Evolutionary conservation across 2,797 vertebrate genomes (phyloP), one percentile per base, ranked within the genome.

Genomic region (Falco concolor): DNA sequence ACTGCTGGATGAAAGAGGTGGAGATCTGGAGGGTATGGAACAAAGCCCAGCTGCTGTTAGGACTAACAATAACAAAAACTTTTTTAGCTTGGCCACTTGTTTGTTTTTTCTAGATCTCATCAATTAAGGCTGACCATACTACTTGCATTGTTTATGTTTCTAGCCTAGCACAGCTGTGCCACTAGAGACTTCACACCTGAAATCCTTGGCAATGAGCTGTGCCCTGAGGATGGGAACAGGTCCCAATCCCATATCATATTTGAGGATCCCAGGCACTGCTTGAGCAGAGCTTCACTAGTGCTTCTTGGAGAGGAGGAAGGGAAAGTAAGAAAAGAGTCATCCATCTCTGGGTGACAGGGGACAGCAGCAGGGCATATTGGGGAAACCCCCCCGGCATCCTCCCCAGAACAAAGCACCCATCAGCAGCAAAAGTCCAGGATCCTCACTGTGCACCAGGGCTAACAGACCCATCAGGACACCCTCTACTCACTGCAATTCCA

Each of bases 371-470:
- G 22, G 2, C 18, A 36, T 10, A 12, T 1, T 4, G 23, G 36
- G 18, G 20, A 19, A 77, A 30, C 24, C 4, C 4, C 18, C 5
- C 27, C 30, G 5, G 16, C 49, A 21, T 17, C 28, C 30, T 72
- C 45, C 32, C 18, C 47, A 38, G 32, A 81, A 13, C 15, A 38
- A 67, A 81, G 59, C 36, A 72, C 21, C 42, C 32, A 27, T 10
- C 82, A 50, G 21, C 42, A 65, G 15, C 27, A 44, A 52, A 69
- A 25, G 10, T 19, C 21, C 3, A 1, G 15, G n/a, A n/a, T n/a
- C 13, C 25, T 10, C 0, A 0, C 40, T 49, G 22, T 9, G 23
- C 10, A 6, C 17, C 1, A 0, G 9, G 36, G 38, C 42, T 32
- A 24, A 69, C 14, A 64, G 16, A 52, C 14, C 32, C 14, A 20